phyloP scores from a whole-genome alignment of 2,113 vertebrate genomes.

The Xenopus borealis region DNA sequence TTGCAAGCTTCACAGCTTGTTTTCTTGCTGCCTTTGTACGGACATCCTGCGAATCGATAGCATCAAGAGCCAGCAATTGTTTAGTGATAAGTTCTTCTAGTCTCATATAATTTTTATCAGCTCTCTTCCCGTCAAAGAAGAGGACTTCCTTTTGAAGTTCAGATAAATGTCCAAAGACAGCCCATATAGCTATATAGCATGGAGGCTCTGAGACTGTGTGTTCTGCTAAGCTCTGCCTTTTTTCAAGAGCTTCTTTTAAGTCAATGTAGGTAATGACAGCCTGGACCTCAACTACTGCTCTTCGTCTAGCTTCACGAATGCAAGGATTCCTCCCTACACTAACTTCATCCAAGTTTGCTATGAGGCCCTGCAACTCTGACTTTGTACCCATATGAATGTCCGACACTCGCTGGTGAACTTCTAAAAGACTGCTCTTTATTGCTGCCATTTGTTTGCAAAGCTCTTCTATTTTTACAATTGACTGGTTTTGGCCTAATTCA shows the following conservation, averaged over 20 bases:
- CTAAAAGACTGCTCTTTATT: constrained; percentile 73
- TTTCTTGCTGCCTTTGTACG: constrained; percentile 83
- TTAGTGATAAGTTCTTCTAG: constrained; percentile 95
- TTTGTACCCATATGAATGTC: constrained; percentile 80
- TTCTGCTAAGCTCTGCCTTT: constrained; percentile 58
- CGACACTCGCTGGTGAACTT: constrained; percentile 66
- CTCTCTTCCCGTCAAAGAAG: constrained; percentile 85
- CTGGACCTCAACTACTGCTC: constrained; percentile 89
- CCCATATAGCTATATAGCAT: constrained; percentile 80
- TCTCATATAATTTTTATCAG: constrained; percentile 90
- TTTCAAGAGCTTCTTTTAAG: constrained; percentile 80
- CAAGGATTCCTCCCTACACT: constrained; percentile 89
- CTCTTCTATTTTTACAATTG: constrained; percentile 88
- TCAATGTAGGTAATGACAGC: constrained; percentile 86
- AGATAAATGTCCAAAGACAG: constrained; percentile 78
- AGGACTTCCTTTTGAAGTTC: constrained; percentile 89
- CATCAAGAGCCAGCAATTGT: constrained; percentile 89
- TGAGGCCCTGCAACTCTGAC: constrained; percentile 84
- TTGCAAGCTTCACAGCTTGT: constrained; percentile 92
- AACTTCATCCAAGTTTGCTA: constrained; percentile 85
- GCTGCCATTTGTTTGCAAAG: constrained; percentile 79
- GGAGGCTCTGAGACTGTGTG: constrained; percentile 69
- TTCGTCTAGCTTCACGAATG: constrained; percentile 89
- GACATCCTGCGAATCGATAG: constrained; percentile 87
- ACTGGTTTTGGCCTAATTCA: constrained; percentile 87